phyloP scores from a whole-genome alignment of 2,797 vertebrate species.

The Ciconia nigra region DNA sequence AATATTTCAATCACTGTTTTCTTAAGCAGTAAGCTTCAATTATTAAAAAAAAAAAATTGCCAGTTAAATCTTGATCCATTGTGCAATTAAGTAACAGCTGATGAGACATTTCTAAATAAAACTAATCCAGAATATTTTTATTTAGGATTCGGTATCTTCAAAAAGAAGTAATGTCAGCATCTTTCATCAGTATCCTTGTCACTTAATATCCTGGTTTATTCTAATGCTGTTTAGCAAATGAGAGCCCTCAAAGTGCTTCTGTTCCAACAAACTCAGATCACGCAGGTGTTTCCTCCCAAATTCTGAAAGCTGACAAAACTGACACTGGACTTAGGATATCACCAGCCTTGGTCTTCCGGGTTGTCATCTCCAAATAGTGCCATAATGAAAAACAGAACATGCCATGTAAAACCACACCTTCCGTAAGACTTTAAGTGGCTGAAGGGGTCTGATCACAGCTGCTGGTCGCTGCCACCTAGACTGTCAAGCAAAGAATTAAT shows the following conservation, averaged over 20 bases:
- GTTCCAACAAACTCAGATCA: not conserved
- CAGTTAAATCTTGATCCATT: not conserved
- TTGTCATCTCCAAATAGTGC: not conserved
- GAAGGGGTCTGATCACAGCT: not conserved
- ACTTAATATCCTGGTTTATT: not conserved
- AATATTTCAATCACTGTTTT: not conserved
- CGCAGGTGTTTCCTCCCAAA: not conserved
- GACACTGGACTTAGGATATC: not conserved
- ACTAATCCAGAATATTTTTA: not conserved
- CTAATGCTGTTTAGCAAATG: not conserved
- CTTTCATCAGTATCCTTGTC: not conserved
- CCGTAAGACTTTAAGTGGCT: not conserved
- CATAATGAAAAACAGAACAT: not conserved
- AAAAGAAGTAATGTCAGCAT: not conserved
- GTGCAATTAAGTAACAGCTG: slow-evolving; percentile 11
- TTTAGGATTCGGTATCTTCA: not conserved
- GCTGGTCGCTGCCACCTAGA: not conserved
- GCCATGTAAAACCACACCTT: not conserved
- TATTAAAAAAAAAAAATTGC: not conserved
- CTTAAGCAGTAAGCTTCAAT: not conserved
- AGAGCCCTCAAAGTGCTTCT: not conserved
- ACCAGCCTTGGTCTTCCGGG: not conserved
- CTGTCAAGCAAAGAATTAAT: not conserved
- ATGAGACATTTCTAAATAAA: not conserved
- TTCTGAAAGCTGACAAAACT: not conserved